Percentiles rank a stretch among this genome's conserved stretches.
Conservation (phyloP, 2,888 invertebrate species). For the Unio pictorum region DNA sequence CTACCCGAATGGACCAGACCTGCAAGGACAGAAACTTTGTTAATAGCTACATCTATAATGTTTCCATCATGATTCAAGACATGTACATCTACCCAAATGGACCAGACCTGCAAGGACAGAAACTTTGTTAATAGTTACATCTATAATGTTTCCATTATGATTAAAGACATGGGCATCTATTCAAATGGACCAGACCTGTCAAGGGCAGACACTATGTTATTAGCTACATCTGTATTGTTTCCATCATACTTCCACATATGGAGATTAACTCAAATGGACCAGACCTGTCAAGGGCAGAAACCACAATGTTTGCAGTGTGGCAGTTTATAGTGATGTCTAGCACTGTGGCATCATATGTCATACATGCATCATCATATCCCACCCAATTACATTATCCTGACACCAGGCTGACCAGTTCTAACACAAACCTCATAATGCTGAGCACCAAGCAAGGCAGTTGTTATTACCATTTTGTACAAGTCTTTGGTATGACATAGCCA, state of each 20-base stretch:
- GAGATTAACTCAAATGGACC: constrained; percentile 81
- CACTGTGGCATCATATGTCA: too few relatives aligned
- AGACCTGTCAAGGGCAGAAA: constrained; percentile 61
- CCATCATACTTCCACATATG: constrained; percentile 94
- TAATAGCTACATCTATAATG: constrained; percentile 79
- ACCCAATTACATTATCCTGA: too few relatives aligned
- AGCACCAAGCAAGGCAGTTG: too few relatives aligned
- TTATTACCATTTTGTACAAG: too few relatives aligned
- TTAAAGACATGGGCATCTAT: constrained; percentile 92
- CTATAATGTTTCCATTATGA: constrained; percentile 91
- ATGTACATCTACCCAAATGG: constrained; percentile 87
- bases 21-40: constrained; percentile 24
- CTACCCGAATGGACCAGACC: constrained; percentile 81
- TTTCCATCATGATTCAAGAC: constrained; percentile 94
- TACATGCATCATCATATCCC: too few relatives aligned
- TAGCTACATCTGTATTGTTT: constrained; percentile 82
- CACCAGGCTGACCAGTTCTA: too few relatives aligned
- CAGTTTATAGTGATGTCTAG: too few relatives aligned
- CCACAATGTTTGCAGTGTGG: too few relatives aligned
- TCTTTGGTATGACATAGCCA: too few relatives aligned
- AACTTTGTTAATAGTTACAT: constrained; percentile 73
- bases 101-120: constrained; percentile 69
- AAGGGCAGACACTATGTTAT: not conserved
- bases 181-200: constrained; percentile 72
- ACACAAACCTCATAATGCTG: too few relatives aligned